Percentiles rank a stretch among this genome's conserved stretches.
These are phyloP conservation scores for Zapornia atra DNA, from an alignment of 2,113 vertebrate species.

Conservation along the genomic window DNA sequence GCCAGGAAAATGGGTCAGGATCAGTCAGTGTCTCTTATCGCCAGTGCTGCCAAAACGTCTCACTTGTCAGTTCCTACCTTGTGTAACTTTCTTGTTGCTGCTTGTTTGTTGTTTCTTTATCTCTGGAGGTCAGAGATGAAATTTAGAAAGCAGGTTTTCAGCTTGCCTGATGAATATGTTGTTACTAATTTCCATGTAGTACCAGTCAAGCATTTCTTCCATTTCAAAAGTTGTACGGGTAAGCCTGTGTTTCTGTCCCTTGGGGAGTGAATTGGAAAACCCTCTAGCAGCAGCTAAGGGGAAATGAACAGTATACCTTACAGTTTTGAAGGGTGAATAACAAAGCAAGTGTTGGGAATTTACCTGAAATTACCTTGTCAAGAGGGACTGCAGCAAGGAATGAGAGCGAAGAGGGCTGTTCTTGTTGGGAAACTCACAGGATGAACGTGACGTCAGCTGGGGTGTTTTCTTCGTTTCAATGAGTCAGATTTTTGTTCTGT, in stretches of 20 bases:
- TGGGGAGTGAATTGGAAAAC: background rate
- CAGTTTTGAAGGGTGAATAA: background rate
- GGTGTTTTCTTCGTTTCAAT: background rate
- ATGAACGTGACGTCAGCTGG: background rate
- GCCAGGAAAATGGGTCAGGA: conserved; percentile 12
- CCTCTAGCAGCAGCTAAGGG: background rate
- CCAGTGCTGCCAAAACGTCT: background rate
- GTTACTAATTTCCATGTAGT: background rate
- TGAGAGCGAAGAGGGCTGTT: background rate
- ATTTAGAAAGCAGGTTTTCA: background rate
- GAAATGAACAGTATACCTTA: background rate
- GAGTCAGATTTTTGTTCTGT: background rate
- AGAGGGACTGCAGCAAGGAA: background rate
- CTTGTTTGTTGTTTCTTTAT: background rate
- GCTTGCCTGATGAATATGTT: background rate
- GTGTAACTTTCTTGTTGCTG: background rate
- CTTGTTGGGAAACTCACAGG: background rate
- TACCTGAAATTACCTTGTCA: background rate
- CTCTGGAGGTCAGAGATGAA: background rate
- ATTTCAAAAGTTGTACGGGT: background rate
- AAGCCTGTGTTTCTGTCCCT: background rate
- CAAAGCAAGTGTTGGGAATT: background rate
- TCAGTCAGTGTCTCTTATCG: background rate
- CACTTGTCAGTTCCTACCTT: background rate
- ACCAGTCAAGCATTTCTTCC: background rate